phyloP scores from a whole-genome alignment of 2,888 invertebrate species.

The Apotomis capreana region DNA sequence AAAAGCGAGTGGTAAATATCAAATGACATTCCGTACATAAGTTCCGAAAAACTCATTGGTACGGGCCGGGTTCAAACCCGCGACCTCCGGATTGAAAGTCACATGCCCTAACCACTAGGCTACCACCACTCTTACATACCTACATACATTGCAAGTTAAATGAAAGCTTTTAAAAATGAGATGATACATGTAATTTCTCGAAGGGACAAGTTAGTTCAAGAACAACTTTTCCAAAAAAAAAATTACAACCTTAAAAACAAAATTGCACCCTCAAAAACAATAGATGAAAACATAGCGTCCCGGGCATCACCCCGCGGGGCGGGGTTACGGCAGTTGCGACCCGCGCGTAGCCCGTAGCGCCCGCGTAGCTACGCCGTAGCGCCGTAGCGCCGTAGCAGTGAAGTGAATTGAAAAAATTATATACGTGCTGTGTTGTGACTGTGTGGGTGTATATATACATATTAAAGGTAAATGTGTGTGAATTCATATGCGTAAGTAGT shows the following conservation, averaged over 20 bases:
- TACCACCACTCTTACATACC: too few relatives aligned
- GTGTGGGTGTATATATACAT: conserved; percentile 34
- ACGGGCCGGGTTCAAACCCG: too few relatives aligned
- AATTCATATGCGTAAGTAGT: conserved; percentile 17
- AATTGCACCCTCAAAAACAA: conserved; percentile 49
- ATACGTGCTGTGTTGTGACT: conserved; percentile 44
- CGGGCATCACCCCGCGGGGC: conserved; percentile 60
- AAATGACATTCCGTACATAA: too few relatives aligned
- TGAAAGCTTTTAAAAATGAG: too few relatives aligned
- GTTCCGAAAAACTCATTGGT: too few relatives aligned
- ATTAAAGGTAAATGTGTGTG: conserved; percentile 18
- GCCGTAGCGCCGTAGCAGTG: conserved; percentile 27
- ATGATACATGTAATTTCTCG: too few relatives aligned
- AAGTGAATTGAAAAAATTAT: conserved; percentile 19
- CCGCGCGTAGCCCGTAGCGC: conserved; percentile 71
- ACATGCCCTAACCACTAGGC: too few relatives aligned
- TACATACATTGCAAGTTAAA: too few relatives aligned
- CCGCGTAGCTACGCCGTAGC: conserved; percentile 61
- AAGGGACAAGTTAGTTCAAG: not conserved
- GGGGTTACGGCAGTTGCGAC: conserved; percentile 76
- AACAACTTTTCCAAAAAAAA: conserved; percentile 8
- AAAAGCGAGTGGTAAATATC: too few relatives aligned
- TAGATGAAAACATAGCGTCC: conserved; percentile 53
- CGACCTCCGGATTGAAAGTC: too few relatives aligned
- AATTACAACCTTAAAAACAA: conserved; percentile 42